These are phyloP conservation scores for Bos taurus DNA, from an alignment of 2,113 vertebrate species.

Conservation along the genomic window DNA sequence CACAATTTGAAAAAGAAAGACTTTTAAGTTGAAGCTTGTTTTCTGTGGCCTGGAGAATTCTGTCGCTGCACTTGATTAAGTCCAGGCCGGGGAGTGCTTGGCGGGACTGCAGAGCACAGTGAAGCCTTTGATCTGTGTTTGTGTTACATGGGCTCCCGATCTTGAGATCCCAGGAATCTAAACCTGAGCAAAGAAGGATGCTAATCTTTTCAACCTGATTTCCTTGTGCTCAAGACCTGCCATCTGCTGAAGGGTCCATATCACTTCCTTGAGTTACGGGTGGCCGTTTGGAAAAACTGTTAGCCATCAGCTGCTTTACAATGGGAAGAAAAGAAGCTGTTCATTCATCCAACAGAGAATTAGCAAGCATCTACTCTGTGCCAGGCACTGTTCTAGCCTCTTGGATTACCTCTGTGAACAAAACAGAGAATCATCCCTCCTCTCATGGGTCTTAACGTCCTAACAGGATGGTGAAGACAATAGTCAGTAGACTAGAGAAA, in stretches of 20 bases:
- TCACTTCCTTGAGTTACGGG: accelerated
- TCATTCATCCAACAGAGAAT: accelerated
- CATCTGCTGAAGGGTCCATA: neutral
- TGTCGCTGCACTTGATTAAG: neutral
- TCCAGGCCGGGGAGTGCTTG: neutral
- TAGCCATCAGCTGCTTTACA: too few species aligned
- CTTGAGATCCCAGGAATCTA: neutral
- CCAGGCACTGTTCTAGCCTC: accelerated
- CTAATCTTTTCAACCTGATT: neutral
- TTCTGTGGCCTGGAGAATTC: neutral
- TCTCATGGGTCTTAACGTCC: accelerated
- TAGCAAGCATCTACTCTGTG: neutral
- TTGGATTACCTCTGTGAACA: accelerated
- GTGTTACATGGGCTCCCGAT: neutral
- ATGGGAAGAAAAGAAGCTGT: accelerated
- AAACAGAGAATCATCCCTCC: too few species aligned
- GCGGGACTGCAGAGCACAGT: neutral
- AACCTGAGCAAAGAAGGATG: neutral
- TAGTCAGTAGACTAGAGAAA: neutral
- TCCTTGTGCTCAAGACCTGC: neutral
- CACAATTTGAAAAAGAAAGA: neutral
- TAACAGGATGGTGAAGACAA: neutral
- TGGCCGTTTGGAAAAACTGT: neutral
- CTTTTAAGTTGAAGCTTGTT: neutral
- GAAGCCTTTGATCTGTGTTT: slow-evolving; percentile 29